A percentile compares a stretch with the other conserved stretches of the same genome.
Evolutionary conservation across 2,888 invertebrate genomes (phyloP).

Genomic region (Hypena proboscidalis): DNA sequence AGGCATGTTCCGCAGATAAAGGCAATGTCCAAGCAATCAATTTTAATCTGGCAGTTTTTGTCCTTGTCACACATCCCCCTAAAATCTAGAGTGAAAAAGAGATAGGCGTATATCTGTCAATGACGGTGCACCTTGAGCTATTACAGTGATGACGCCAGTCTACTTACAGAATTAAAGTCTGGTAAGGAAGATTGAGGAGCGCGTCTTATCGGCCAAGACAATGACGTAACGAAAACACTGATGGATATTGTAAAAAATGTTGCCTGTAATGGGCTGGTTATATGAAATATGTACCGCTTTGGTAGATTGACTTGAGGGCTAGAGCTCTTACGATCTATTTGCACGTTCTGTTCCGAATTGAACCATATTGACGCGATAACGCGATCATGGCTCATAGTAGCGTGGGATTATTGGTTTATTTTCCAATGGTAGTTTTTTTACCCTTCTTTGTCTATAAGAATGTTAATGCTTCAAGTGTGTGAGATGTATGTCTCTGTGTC

Average conservation of each 20-base stretch:
- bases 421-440: no score
- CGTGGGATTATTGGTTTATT: no score
- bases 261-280: conserved; percentile 35
- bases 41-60: conserved; percentile 77
- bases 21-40: conserved; percentile 79
- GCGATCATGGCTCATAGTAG: no score
- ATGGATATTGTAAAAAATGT: conserved; percentile 68
- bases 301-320: background rate
- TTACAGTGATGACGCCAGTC: conserved; percentile 73
- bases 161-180: conserved; percentile 81
- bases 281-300: conserved; percentile 7
- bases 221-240: conserved; percentile 79
- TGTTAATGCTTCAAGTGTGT: no score
- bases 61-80: conserved; percentile 46
- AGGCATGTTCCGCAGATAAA: conserved; percentile 74
- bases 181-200: conserved; percentile 80
- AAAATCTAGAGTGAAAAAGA: conserved; percentile 39
- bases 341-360: no score
- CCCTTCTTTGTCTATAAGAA: no score
- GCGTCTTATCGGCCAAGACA: conserved; percentile 76
- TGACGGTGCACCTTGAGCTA: conserved; percentile 65
- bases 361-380: no score
- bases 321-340: no score
- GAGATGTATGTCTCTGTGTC: no score
- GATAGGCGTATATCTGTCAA: conserved; percentile 57